These are phyloP conservation scores for Oreonectes daqikongensis DNA, from an alignment of 2,797 vertebrate species.

Conservation along the genomic window DNA sequence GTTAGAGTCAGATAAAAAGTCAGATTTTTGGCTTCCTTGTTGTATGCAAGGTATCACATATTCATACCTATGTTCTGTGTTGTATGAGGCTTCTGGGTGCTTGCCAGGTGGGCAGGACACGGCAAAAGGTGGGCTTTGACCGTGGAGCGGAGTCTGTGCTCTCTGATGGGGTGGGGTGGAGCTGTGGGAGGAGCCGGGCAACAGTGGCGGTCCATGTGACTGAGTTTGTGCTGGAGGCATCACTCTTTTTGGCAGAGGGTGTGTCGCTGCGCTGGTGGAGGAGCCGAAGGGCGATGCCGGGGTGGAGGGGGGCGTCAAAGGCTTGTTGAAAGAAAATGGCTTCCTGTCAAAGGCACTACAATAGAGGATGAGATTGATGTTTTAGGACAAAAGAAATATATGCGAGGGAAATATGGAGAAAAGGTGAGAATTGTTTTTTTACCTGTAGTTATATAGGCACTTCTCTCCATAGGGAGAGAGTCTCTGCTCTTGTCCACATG, in stretches of 20 bases:
- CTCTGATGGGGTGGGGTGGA: slow-evolving; percentile 62
- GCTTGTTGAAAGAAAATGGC: slow-evolving; percentile 83
- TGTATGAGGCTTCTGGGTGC: slow-evolving; percentile 79
- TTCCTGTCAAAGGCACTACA: slow-evolving; percentile 91
- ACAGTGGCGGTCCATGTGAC: slow-evolving; percentile 47
- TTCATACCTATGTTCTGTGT: slow-evolving; percentile 84
- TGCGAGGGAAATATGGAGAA: not conserved
- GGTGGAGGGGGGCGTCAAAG: slow-evolving; percentile 79
- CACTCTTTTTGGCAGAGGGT: slow-evolving; percentile 69
- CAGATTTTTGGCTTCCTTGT: not conserved
- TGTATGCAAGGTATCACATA: not conserved
- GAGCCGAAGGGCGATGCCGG: slow-evolving; percentile 75
- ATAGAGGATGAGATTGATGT: slow-evolving; percentile 37
- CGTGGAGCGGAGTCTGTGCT: slow-evolving; percentile 59
- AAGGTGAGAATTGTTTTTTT: too few relatives aligned
- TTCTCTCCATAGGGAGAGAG: slow-evolving; percentile 84
- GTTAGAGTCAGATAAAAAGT: not conserved
- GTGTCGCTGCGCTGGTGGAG: slow-evolving; percentile 69
- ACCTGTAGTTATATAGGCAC: slow-evolving; percentile 97
- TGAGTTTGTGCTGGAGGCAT: slow-evolving; percentile 62
- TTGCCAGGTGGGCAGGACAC: slow-evolving; percentile 78
- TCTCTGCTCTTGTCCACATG: slow-evolving; percentile 85
- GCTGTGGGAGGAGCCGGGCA: slow-evolving; percentile 51
- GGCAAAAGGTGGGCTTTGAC: slow-evolving; percentile 75
- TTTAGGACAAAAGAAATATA: not conserved